These are phyloP conservation scores for Prorops nasuta DNA, from an alignment of 1,140 invertebrate species.

Conservation along the genomic window DNA sequence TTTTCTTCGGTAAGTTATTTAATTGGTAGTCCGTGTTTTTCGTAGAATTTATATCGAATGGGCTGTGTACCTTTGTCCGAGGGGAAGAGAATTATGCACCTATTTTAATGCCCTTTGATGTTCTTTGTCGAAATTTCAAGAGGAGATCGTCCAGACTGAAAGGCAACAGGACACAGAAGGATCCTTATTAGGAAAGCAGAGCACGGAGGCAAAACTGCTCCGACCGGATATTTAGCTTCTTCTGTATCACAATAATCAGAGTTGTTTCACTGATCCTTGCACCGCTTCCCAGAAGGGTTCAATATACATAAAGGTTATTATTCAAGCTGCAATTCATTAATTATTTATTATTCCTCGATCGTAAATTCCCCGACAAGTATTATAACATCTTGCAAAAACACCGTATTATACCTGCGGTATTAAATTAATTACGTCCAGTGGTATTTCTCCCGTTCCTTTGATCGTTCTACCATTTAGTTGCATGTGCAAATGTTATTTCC, in stretches of 20 bases:
- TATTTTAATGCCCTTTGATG: background rate
- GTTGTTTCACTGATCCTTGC: background rate
- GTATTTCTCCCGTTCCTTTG: too few relatives aligned
- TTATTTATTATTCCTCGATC: background rate
- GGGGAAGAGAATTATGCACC: background rate
- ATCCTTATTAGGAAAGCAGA: slow-evolving; percentile 21
- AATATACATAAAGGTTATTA: background rate
- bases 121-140: background rate
- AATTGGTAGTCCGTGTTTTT: background rate
- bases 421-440: too few relatives aligned
- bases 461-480: too few relatives aligned
- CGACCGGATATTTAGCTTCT: background rate
- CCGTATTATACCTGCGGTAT: too few relatives aligned
- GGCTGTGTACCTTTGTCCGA: background rate
- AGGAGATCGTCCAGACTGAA: background rate
- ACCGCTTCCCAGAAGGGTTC: background rate
- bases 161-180: background rate
- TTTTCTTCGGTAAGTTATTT: background rate
- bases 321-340: too few relatives aligned
- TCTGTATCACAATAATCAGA: background rate
- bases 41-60: background rate
- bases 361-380: too few relatives aligned
- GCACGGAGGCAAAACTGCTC: slow-evolving; percentile 17
- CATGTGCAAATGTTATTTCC: too few relatives aligned
- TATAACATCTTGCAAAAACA: too few relatives aligned